Base-by-base conservation (phyloP, 2,888 invertebrate genomes). In the Meghimatium bilineatum region DNA sequence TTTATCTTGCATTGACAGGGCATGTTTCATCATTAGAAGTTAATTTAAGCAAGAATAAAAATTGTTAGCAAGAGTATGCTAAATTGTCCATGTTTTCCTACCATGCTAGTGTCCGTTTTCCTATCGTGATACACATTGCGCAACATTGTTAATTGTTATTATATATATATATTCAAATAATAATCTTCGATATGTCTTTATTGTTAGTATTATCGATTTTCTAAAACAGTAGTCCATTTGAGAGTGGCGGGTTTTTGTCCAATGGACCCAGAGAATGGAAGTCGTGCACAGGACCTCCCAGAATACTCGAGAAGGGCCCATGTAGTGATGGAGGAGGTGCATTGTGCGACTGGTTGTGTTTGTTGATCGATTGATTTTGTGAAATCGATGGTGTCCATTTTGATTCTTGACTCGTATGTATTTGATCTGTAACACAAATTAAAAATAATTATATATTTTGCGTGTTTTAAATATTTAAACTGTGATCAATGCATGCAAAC, bases 301-400 rank as follows among this genome's bases (percentile, higher is more conserved):
- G 88, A 36, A 92, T 90, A 38, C 89, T 88, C n/a, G 92, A 91
- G 85, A 91, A 92, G 20, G 92, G 92, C 20, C 92, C 92, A 82
- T 91, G 90, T 74, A 91, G 89, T 80, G 91, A 88, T 17, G 91
- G 90, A 32, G 90, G 87, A 5, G 83, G 76, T 26, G 84, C 80
- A 38, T 85, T 85, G 52, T 83, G 86, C 34, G 83, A 81, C 52
- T 83, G 81, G 36, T 60, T 84, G 34, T 76, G 78, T 60, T 80
- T 82, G 60, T 75, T 85, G 67, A 79, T 79, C 10, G 80, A 76
- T 23, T 75, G 85, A 56, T 52, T 80, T 29, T 72, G 86, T 36
- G 86, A 86, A n/a, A 88, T 86, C 63, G 88, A 85, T 78, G 89
- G 85, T 66, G 89, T 87, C 84, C 89, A 83, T 71, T 83, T 83